Percentiles rank a stretch among this genome's conserved stretches.
These are phyloP conservation scores for Ctenopoma kingsleyae DNA, from an alignment of 2,797 vertebrate species.

Conservation along the genomic window DNA sequence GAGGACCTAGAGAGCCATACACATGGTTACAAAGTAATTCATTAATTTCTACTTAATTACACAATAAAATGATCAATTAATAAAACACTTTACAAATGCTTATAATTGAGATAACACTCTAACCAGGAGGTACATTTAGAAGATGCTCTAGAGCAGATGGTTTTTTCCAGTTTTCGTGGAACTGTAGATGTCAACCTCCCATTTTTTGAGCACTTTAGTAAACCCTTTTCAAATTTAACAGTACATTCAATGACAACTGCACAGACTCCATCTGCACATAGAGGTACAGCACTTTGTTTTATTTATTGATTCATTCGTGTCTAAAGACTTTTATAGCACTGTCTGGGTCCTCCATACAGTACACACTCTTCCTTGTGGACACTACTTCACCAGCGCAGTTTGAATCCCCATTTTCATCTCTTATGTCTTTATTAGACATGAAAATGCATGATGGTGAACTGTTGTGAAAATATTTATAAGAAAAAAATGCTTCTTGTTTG, in stretches of 20 bases:
- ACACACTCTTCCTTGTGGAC: conserved; percentile 40
- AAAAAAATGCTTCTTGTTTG: conserved; percentile 66
- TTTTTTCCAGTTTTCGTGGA: neutral
- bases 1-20: conserved; percentile 36
- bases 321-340: conserved; percentile 11
- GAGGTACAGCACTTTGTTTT: neutral
- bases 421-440: conserved; percentile 67
- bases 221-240: neutral
- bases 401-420: conserved; percentile 70
- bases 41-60: neutral
- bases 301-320: neutral
- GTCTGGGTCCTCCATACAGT: conserved; percentile 37
- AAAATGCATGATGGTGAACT: conserved; percentile 75
- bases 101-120: neutral
- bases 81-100: neutral
- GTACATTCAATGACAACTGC: neutral
- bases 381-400: conserved; percentile 60
- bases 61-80: neutral
- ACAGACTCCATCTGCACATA: neutral
- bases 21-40: conserved; percentile 18
- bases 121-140: neutral
- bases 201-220: neutral
- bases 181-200: neutral
- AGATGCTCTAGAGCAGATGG: conserved; percentile 3
- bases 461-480: conserved; percentile 57